A percentile compares a stretch with the other conserved stretches of the same genome.
Conservation (phyloP, 2,888 invertebrate species). For the Galerucella pusilla region DNA sequence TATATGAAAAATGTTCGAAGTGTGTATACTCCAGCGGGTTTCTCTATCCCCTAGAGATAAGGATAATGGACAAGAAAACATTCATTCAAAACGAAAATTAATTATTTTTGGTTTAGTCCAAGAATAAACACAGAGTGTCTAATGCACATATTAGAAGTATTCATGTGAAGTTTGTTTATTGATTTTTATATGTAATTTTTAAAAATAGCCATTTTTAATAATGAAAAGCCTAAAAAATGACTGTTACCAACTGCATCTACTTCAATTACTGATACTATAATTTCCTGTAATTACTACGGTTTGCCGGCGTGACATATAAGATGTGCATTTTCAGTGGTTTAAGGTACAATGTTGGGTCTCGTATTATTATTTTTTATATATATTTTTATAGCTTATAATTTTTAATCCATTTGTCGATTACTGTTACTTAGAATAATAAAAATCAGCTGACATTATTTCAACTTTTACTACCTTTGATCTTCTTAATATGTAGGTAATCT, state of each 20-base stretch:
- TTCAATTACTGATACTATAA: conserved; percentile 23
- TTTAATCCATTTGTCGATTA: too few relatives aligned
- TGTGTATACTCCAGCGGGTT: conserved; percentile 19
- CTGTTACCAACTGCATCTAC: conserved; percentile 22
- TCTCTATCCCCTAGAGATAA: conserved; percentile 15
- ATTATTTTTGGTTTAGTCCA: neutral
- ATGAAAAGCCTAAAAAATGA: conserved; percentile 12
- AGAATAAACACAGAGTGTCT: neutral
- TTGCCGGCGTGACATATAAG: neutral
- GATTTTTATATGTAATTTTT: neutral
- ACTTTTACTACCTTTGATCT: too few relatives aligned
- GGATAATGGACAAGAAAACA: conserved; percentile 19
- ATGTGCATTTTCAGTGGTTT: neutral
- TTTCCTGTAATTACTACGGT: conserved; percentile 26
- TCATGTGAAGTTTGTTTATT: neutral
- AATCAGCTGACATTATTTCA: too few relatives aligned
- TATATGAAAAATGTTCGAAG: conserved; percentile 33
- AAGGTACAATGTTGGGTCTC: conserved; percentile 3
- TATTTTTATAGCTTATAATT: too few relatives aligned
- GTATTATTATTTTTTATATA: neutral
- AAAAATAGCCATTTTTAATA: conserved; percentile 2
- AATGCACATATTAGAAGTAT: neutral
- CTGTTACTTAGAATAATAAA: neutral
- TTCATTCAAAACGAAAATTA: conserved; percentile 8
- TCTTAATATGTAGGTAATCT: too few relatives aligned